phyloP scores from a whole-genome alignment of 2,888 invertebrate species.

The Tipula helvola region DNA sequence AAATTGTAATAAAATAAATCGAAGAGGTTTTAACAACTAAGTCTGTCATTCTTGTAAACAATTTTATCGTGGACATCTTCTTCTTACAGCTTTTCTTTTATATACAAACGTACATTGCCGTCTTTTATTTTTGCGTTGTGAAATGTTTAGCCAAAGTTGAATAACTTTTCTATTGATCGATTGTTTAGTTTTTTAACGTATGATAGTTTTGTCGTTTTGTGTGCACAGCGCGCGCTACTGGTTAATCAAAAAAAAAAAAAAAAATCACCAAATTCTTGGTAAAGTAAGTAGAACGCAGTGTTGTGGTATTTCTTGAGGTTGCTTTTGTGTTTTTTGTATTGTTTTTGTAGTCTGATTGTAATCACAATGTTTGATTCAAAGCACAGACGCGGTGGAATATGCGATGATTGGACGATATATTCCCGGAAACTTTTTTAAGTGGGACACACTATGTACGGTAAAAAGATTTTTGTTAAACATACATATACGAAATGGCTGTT shows the following conservation, averaged over 20 bases:
- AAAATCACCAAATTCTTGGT: not conserved
- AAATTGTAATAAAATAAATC: not conserved
- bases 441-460: not conserved
- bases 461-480: not conserved
- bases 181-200: not conserved
- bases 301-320: not conserved
- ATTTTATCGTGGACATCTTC: not conserved
- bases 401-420: not conserved
- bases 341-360: not conserved
- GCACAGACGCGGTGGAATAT: not conserved
- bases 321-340: not conserved
- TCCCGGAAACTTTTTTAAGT: not conserved
- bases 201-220: not conserved
- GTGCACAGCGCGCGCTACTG: not conserved
- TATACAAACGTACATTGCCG: not conserved
- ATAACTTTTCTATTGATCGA: constrained; percentile 4
- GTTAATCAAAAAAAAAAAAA: not conserved
- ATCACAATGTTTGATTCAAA: not conserved
- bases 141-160: not conserved
- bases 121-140: not conserved
- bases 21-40: not conserved
- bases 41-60: not conserved
- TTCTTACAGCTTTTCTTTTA: not conserved
- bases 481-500: not conserved
- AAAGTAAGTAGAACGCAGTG: not conserved